Conservation (phyloP, 2,113 vertebrate species). For the Crypturellus undulatus region DNA sequence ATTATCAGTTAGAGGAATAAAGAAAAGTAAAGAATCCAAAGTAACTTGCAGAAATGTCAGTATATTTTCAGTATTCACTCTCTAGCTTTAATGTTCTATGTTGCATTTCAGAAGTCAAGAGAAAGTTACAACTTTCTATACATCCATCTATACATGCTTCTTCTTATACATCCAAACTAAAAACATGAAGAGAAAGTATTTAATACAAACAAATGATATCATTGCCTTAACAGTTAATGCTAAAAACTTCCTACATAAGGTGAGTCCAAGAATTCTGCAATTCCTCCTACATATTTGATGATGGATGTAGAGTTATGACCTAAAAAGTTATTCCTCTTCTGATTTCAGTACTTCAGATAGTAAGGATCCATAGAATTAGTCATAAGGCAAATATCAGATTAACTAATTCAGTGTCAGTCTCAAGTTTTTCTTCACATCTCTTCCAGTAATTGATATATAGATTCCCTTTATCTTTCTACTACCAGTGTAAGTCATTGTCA, state of each 20-base stretch:
- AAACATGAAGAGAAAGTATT: neutral
- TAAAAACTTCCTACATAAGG: neutral
- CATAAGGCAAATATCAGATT: neutral
- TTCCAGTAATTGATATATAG: neutral
- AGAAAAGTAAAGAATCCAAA: neutral
- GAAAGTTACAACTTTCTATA: neutral
- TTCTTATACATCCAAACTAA: neutral
- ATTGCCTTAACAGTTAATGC: neutral
- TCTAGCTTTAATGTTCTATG: neutral
- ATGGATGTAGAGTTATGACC: neutral
- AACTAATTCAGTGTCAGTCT: neutral
- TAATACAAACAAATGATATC: neutral
- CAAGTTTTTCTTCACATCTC: fast-evolving
- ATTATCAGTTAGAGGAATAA: neutral
- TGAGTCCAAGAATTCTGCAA: neutral
- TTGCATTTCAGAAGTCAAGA: fast-evolving
- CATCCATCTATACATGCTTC: too few species aligned
- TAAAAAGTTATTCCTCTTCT: neutral
- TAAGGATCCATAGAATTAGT: neutral
- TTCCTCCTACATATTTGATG: neutral
- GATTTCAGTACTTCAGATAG: neutral
- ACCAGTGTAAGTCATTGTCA: fast-evolving
- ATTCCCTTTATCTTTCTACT: neutral
- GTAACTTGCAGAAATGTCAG: neutral
- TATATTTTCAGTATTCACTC: neutral